Evolutionary conservation across 2,113 vertebrate genomes (phyloP).

Genomic region (Lutjanus erythropterus): DNA sequence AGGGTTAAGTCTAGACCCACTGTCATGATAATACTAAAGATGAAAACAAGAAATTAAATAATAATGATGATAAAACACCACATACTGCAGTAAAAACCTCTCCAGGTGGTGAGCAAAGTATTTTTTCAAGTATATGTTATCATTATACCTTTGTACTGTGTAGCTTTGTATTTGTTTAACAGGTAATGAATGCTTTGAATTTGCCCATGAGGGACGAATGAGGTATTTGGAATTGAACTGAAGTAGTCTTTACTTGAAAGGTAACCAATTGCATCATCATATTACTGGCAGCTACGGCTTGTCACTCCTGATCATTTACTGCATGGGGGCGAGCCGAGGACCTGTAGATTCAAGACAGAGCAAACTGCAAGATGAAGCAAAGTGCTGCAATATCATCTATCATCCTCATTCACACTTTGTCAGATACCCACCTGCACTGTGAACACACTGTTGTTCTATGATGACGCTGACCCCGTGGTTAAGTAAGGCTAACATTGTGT

Average conservation of each 20-base stretch:
- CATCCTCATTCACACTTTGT: conserved; percentile 65
- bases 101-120: not conserved
- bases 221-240: not conserved
- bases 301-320: conserved; percentile 31
- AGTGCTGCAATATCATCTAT: conserved; percentile 65
- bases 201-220: not conserved
- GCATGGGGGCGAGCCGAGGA: conserved; percentile 22
- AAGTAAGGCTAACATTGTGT: conserved; percentile 79
- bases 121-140: not conserved
- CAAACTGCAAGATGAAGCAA: conserved; percentile 53
- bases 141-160: not conserved
- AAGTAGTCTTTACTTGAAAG: conserved; percentile 21
- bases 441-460: conserved; percentile 56
- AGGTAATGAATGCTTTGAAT: not conserved
- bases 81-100: not conserved
- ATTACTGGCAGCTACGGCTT: conserved; percentile 3
- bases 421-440: conserved; percentile 67
- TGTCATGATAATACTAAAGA: not conserved
- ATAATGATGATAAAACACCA: not conserved
- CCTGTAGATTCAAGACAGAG: conserved; percentile 33
- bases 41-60: not conserved
- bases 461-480: conserved; percentile 67
- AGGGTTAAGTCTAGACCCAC: not conserved
- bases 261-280: conserved; percentile 7
- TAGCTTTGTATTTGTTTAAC: not conserved